Conservation (phyloP, 2,797 vertebrate genomes). For the Tangara arthus region DNA sequence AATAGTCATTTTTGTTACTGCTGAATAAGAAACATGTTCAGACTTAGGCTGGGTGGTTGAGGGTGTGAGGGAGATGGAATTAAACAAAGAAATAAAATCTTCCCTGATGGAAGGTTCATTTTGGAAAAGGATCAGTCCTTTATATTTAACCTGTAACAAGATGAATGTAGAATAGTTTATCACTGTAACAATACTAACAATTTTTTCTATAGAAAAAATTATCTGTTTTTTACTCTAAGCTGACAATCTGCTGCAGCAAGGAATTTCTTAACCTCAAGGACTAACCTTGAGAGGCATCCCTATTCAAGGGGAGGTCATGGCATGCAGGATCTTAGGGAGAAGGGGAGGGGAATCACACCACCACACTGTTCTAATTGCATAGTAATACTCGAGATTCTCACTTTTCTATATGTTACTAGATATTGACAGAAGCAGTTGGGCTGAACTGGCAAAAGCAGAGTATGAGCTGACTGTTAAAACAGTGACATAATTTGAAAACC, state of each 20-base stretch:
- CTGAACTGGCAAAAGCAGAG: not conserved
- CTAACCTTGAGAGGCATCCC: not conserved
- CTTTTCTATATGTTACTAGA: not conserved
- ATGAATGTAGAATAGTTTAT: not conserved
- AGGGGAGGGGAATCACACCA: not conserved
- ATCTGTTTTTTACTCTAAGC: not conserved
- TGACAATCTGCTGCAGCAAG: not conserved
- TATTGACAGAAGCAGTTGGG: not conserved
- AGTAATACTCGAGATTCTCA: not conserved
- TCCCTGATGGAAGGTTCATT: not conserved
- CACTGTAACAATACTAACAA: not conserved
- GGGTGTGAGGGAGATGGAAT: not conserved
- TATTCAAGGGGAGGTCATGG: not conserved
- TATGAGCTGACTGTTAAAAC: not conserved
- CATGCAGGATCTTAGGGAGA: not conserved
- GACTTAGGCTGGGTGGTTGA: not conserved
- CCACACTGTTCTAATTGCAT: not conserved
- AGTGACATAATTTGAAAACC: not conserved
- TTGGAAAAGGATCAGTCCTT: not conserved
- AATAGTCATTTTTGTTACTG: rapidly evolving
- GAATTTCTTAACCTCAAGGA: not conserved
- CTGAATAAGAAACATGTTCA: not conserved
- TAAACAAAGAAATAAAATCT: not conserved
- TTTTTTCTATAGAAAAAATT: not conserved
- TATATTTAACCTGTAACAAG: not conserved